These are phyloP conservation scores for Colletes latitarsis DNA, from an alignment of 1,140 invertebrate species.

Conservation along the genomic window DNA sequence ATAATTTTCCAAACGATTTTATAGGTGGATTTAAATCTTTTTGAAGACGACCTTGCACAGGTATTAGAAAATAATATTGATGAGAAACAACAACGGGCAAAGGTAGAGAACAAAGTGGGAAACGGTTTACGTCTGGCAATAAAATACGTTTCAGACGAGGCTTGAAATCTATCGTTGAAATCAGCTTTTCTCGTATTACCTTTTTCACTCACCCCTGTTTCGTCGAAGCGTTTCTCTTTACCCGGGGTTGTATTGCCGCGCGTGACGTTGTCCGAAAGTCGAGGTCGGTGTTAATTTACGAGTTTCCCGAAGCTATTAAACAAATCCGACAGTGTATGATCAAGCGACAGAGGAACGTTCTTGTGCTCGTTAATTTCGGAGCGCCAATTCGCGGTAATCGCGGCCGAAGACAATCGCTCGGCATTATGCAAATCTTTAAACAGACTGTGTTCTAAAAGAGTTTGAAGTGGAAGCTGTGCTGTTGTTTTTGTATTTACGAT, in stretches of 20 bases:
- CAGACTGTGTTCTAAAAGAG: too few relatives aligned
- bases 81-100: neutral
- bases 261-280: slow-evolving; percentile 21
- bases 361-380: slow-evolving; percentile 13
- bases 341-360: slow-evolving; percentile 10
- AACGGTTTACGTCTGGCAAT: neutral
- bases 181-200: neutral
- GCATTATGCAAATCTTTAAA: too few relatives aligned
- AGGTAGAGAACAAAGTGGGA: neutral
- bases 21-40: neutral
- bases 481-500: too few relatives aligned
- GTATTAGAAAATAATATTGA: slow-evolving; percentile 29
- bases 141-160: slow-evolving; percentile 11
- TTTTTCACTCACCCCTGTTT: neutral
- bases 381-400: neutral
- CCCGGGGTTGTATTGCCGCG: slow-evolving; percentile 26
- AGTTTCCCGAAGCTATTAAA: slow-evolving; percentile 37
- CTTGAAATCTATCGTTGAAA: slow-evolving; percentile 1
- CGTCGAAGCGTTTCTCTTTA: slow-evolving; percentile 15
- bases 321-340: slow-evolving; percentile 10
- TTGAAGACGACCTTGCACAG: neutral
- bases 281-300: slow-evolving; percentile 21
- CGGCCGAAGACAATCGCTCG: too few relatives aligned
- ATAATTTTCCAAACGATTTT: slow-evolving; percentile 17
- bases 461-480: too few relatives aligned